Evolutionary conservation across 2,888 invertebrate genomes (phyloP).

Genomic region (Fabriciana adippe): DNA sequence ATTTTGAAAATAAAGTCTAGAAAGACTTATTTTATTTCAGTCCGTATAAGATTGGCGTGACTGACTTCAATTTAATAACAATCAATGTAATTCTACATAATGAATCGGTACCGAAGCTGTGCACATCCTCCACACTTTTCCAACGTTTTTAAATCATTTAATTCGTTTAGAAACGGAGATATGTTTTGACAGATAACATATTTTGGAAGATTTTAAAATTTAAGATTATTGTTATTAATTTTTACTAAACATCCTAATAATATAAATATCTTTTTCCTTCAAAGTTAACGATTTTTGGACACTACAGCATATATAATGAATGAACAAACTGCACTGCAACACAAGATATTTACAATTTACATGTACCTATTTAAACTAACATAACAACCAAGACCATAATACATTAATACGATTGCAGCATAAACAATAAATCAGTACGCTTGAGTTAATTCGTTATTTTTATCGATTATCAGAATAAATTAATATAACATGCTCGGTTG

Average conservation of each 20-base stretch:
- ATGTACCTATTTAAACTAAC: neutral
- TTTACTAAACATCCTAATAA: too few species aligned
- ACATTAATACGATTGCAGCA: slow-evolving; percentile 15
- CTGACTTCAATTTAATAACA: slow-evolving; percentile 26
- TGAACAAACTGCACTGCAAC: too few species aligned
- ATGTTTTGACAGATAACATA: too few species aligned
- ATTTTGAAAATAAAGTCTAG: neutral
- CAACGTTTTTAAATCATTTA: too few species aligned
- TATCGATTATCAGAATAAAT: slow-evolving; percentile 30
- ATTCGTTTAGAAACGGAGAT: too few species aligned
- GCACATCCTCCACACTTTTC: too few species aligned
- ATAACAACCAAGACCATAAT: neutral
- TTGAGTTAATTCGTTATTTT: slow-evolving; percentile 28
- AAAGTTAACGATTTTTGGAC: too few species aligned
- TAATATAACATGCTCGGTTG: slow-evolving; percentile 27
- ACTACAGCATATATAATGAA: too few species aligned
- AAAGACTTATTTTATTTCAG: neutral
- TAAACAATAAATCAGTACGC: slow-evolving; percentile 19
- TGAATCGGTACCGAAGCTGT: too few species aligned
- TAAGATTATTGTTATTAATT: too few species aligned
- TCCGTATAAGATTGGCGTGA: slow-evolving; percentile 20
- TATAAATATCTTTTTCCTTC: too few species aligned
- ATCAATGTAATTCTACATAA: slow-evolving; percentile 18
- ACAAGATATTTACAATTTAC: neutral
- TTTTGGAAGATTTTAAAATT: too few species aligned